Base-by-base conservation (phyloP, 2,113 vertebrate genomes). In the Meleagris gallopavo region DNA sequence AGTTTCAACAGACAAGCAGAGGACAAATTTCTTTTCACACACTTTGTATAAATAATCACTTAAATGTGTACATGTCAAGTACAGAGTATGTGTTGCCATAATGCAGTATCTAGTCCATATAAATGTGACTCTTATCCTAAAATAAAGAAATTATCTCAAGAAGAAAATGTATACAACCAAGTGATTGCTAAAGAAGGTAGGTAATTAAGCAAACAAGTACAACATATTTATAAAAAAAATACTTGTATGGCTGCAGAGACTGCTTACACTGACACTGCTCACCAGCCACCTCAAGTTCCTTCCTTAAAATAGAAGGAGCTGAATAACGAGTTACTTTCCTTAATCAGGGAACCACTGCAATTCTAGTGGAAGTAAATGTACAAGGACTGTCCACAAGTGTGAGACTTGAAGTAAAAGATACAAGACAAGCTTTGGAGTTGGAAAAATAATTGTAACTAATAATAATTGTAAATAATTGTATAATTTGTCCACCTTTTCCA, bases 31-130 rank as follows among this genome's bases (percentile, higher is more conserved):
- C 90, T 90, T 86, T 71, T 94, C 76, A 94, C 88, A 93, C 58
- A 0, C 93, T 94, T 93, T 92, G 83, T 94, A 90, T 95, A 95
- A 93, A 93, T 92, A 94, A 93, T 86, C 62, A 81, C 66, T 93
- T 88, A 86, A 95, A 81, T 92, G 65, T 84, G 89, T 79, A 93
- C 64, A 80, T 71, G 80, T 69, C 90, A 92, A 90, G 73, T 88
- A 86, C 58, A 67, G 95, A 93, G 81, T 74, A 80, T 25, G 86
- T 64, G 83, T 90, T 74, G 91, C 32, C 5, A 10, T 84, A 95
- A 86, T 81, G 66, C 86, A 90, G 69, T 75, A 67, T 64, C 61
- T 2, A 1, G 52, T 82, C 93, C 41, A 55, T 41, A 84, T 4
- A 58, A 82, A 95, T 40, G 66, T 17, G 36, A 89, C 71, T 80